Conservation (phyloP, 2,888 invertebrate species). For the Drosophila colorata region DNA sequence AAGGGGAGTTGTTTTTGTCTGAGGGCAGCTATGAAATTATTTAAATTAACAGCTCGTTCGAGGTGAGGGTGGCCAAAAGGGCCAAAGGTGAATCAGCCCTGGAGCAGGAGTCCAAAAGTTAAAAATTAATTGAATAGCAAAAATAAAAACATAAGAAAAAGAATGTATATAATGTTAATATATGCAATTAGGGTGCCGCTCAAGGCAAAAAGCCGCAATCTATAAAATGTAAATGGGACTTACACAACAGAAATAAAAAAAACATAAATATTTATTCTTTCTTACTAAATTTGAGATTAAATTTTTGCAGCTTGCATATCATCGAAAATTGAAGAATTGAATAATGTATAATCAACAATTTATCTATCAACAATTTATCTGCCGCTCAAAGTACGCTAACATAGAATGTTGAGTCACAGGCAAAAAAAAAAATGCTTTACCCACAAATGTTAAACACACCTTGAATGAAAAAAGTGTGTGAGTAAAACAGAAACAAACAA, state of each 20-base stretch:
- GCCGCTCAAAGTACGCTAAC: background rate
- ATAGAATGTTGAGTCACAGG: constrained; percentile 5
- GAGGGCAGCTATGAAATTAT: constrained; percentile 42
- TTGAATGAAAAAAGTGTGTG: constrained; percentile 22
- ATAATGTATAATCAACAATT: no score
- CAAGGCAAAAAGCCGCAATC: background rate
- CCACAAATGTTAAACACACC: no score
- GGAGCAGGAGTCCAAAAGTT: constrained; percentile 8
- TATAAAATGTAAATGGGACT: background rate
- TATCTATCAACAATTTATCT: background rate
- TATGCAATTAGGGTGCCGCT: background rate
- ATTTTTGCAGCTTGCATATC: background rate
- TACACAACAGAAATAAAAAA: background rate
- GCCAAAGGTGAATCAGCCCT: constrained; percentile 39
- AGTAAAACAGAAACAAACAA: constrained; percentile 2
- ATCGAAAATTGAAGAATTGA: no score
- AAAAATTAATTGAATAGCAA: constrained; percentile 1
- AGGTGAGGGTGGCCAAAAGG: constrained; percentile 14
- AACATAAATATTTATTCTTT: background rate
- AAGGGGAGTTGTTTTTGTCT: constrained; percentile 7
- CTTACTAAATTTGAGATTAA: background rate
- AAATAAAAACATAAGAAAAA: background rate
- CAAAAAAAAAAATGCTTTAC: no score
- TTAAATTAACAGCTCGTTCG: constrained; percentile 56
- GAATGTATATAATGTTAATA: background rate